Percentiles rank a stretch among this genome's conserved stretches.
phyloP scores from a whole-genome alignment of 2,797 vertebrate species.

The Gastrophryne carolinensis region DNA sequence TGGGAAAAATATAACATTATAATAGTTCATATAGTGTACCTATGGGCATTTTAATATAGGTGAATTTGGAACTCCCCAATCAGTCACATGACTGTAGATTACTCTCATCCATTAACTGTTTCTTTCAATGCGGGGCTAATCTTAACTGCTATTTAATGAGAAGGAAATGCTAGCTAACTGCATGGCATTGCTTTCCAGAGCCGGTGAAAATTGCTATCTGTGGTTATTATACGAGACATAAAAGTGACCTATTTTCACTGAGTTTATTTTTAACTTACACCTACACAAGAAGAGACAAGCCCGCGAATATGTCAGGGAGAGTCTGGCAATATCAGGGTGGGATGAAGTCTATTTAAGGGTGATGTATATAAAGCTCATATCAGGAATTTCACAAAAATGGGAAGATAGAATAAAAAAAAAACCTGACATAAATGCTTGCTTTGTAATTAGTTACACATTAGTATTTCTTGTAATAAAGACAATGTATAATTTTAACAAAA shows the following conservation, averaged over 20 bases:
- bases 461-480: too few species aligned
- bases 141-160: conserved; percentile 9
- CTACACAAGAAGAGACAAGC: conserved; percentile 30
- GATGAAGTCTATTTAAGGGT: background rate
- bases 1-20: conserved; percentile 19
- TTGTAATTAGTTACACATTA: too few species aligned
- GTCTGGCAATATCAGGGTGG: conserved; percentile 5
- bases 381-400: background rate
- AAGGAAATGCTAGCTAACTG: conserved; percentile 13
- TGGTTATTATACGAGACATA: conserved; percentile 11
- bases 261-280: conserved; percentile 31
- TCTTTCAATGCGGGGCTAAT: conserved; percentile 6
- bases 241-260: conserved; percentile 30
- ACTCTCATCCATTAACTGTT: background rate
- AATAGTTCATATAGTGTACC: conserved; percentile 3
- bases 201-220: conserved; percentile 20
- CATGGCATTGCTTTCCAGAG: conserved; percentile 9
- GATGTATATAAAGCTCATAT: conserved; percentile 7
- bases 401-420: background rate
- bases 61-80: background rate
- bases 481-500: too few species aligned
- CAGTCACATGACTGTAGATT: conserved; percentile 15
- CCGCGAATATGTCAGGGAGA: conserved; percentile 25
- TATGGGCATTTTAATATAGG: conserved; percentile 13
- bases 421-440: too few species aligned